Conservation (phyloP, 2,113 vertebrate species). For the Pithys albifrons region DNA sequence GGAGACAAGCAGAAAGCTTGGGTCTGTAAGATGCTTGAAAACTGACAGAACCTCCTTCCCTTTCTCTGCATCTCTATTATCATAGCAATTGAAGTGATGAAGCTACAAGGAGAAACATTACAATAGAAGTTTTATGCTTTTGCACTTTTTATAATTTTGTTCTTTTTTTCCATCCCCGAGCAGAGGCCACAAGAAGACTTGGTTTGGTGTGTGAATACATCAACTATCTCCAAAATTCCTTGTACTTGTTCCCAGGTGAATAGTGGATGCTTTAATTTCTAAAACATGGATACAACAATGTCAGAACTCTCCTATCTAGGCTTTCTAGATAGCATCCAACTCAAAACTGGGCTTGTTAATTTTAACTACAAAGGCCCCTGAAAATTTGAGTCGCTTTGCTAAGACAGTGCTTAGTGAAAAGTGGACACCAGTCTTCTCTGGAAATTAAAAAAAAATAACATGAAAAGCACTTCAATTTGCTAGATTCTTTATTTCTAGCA, state of each 20-base stretch:
- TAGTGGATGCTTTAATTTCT: not conserved
- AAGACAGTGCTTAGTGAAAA: not conserved
- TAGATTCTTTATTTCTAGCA: not conserved
- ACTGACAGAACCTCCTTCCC: not conserved
- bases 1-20: not conserved
- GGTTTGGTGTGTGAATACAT: not conserved
- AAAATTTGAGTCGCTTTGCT: not conserved
- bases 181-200: not conserved
- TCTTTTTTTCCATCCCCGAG: not conserved
- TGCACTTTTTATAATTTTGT: not conserved
- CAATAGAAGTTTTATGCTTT: not conserved
- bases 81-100: not conserved
- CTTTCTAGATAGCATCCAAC: not conserved
- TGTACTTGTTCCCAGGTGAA: not conserved
- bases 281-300: not conserved
- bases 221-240: not conserved
- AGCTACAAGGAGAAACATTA: not conserved
- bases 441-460: not conserved
- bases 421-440: not conserved
- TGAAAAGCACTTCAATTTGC: rapidly evolving
- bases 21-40: not conserved
- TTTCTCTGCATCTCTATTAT: not conserved
- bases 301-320: not conserved
- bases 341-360: not conserved
- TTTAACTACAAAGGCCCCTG: not conserved